Evolutionary conservation across 2,113 vertebrate species (phyloP), one percentile per base, ranked within the genome.

Genomic region (Poeciliopsis turrubarensis): DNA sequence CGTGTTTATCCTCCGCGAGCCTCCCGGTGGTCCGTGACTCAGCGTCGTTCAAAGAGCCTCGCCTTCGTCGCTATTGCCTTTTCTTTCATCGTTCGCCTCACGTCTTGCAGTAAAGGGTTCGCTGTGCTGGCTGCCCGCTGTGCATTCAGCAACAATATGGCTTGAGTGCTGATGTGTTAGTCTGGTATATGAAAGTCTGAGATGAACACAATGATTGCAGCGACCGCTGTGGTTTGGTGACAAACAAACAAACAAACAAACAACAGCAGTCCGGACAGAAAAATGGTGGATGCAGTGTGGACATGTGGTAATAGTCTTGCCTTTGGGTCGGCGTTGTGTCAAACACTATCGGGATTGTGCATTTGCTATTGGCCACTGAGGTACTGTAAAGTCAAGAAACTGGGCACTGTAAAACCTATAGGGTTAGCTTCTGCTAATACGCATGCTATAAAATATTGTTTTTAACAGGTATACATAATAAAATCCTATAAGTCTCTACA

Each of bases 371-470:
- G 70, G 83, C 86, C 83, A 87, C 86, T 87, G 87, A 88, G 89
- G 86, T 85, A 71, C 85, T 74, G 72, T 75, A 34, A 75, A 73
- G 73, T 71, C n/a, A 82, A 75, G 79, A 74, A 68, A 74, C 72
- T 41, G 64, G 75, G 78, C 70, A 70, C 76, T 88, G 65, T 80
- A 80, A 84, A 90, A 85, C 82, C 84, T 91, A 91, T 75, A 85
- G 77, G 81, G 73, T 87, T 37, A 78, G 67, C 67, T 77, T 90
- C 81, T 81, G 51, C 68, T 86, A 67, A 91, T 65, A 72, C 5
- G 82, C 92, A 92, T 93, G 92, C 91, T 92, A 86, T 81, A 91
- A 86, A 91, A 90, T 80, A 89, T 66, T 81, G 65, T 87, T 83
- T 79, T 89, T 74, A 67, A 88, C 75, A 90, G 64, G 61, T 78